Evolutionary conservation across 2,797 vertebrate species (phyloP).

Genomic region (Neostethus bicornis): DNA sequence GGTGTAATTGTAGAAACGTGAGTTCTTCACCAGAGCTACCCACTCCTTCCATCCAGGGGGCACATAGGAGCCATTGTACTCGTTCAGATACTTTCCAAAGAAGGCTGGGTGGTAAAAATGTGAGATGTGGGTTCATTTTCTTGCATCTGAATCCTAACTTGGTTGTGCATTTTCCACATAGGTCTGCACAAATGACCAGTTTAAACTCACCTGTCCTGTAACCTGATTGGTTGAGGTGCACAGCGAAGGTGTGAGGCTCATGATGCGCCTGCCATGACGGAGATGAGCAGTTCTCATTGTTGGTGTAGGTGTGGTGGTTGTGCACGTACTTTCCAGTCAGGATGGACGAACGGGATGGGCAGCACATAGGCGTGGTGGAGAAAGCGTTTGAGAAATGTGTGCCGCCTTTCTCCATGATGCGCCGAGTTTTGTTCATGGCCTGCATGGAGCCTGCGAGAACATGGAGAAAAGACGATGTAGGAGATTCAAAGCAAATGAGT

Average conservation of each 20-base stretch:
- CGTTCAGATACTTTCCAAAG: constrained; percentile 98
- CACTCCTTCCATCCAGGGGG: constrained; percentile 98
- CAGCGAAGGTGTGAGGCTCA: constrained; percentile 91
- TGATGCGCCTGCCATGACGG: constrained; percentile 96
- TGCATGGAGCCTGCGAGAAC: constrained; percentile 79
- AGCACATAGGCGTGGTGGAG: constrained; percentile 98
- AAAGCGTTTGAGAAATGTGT: constrained; percentile 96
- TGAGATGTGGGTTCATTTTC: constrained; percentile 1
- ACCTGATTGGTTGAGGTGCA: constrained; percentile 94
- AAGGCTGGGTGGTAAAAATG: constrained; percentile 81
- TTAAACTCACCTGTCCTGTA: constrained; percentile 95
- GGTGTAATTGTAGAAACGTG: constrained; percentile 98
- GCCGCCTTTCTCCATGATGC: constrained; percentile 86
- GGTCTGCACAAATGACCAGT: neutral
- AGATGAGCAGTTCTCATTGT: constrained; percentile 98
- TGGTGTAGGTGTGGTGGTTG: constrained; percentile 98
- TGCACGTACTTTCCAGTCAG: constrained; percentile 97
- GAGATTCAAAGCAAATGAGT: constrained; percentile 37
- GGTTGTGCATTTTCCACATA: neutral
- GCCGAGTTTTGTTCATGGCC: constrained; percentile 83
- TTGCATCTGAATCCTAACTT: too few relatives aligned
- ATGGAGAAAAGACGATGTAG: neutral
- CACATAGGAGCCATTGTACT: constrained; percentile 97
- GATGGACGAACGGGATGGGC: constrained; percentile 95
- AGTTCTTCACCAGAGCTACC: constrained; percentile 97